Base-by-base conservation (phyloP, 1,140 invertebrate species). In the Procambarus clarkii region DNA sequence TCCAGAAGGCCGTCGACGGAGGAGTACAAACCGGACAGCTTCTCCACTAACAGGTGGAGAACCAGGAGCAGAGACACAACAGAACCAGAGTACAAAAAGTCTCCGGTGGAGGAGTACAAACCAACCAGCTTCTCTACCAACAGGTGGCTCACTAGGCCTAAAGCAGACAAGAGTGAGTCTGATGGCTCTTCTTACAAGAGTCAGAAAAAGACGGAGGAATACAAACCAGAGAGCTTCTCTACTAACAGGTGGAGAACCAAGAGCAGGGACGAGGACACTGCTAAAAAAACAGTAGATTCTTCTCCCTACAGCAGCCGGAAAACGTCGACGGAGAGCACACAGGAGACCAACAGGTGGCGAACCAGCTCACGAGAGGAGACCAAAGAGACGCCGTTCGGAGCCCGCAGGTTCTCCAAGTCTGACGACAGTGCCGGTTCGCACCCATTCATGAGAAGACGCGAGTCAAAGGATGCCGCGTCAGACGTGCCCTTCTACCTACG, bases 31-130 rank as follows among this genome's bases (percentile, higher is more conserved):
- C 87, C 87, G 2, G 45, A 60, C 3, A 89, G 60, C 60, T 89
- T 89, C 48, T 89, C 87, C 64, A 89, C 79, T 64, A 89, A 89
- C 64, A 46, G 87, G 58, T 89, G 87, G 87, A 80, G 74, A 87
- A 82, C 79, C n/a, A 82, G 44, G 46, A 87, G 15, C 21, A 13
- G 50, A 2, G 77, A 87, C 18, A 74, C 74, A 9, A 74, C 74
- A 13, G 71, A 88, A 48, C 44, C 45, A 1, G 79, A 74, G 18
- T 48, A 58, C 13, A 88, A 64, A 45, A 80, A 60, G 18, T 69
- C 86, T 5, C 54, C 34, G 15, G 78, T 50, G 50, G 79, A 89
- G 48, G 86, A 87, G n/a, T 76, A 87, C 15, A 87, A 87, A 34
- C 82, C 82, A 15, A 45, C 58, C 4, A 84, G 82, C 18, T 84